phyloP scores from a whole-genome alignment of 2,888 invertebrate genomes.

The Alentia gelatinosa region DNA sequence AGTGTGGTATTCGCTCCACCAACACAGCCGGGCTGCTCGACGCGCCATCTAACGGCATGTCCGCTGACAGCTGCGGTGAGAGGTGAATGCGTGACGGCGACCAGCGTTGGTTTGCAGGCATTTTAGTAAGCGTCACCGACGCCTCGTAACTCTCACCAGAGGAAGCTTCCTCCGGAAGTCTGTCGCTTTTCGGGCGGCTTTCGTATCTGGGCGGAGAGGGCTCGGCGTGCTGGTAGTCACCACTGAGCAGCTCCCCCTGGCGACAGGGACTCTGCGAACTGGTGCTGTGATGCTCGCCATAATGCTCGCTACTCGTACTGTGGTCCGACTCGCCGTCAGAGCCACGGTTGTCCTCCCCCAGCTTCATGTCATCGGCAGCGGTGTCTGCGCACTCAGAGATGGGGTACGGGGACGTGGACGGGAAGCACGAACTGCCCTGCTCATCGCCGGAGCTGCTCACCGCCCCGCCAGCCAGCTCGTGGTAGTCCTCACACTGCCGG shows the following conservation, averaged over 20 bases:
- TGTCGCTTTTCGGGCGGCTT: not conserved
- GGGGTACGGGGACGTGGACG: not conserved
- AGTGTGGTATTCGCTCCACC: not conserved
- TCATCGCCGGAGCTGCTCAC: not conserved
- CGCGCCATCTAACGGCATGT: not conserved
- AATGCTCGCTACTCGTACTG: not conserved
- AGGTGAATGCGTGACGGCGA: not conserved
- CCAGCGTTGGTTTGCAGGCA: not conserved
- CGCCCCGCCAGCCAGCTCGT: not conserved
- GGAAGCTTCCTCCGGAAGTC: not conserved
- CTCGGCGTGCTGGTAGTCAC: not conserved
- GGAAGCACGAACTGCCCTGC: not conserved
- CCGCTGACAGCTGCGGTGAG: not conserved
- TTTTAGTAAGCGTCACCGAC: not conserved
- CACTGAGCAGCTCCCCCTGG: not conserved
- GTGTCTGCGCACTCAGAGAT: not conserved
- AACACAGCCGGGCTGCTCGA: not conserved
- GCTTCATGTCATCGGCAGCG: not conserved
- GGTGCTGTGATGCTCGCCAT: not conserved
- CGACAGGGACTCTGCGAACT: not conserved
- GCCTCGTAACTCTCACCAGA: not conserved
- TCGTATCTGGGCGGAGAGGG: not conserved
- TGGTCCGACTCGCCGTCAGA: constrained; percentile 55
- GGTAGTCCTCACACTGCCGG: constrained; percentile 18
- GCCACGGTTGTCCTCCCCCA: constrained; percentile 31